Percentiles rank a stretch among this genome's conserved stretches.
phyloP scores from a whole-genome alignment of 2,797 vertebrate species.

The Galaxias olidus region DNA sequence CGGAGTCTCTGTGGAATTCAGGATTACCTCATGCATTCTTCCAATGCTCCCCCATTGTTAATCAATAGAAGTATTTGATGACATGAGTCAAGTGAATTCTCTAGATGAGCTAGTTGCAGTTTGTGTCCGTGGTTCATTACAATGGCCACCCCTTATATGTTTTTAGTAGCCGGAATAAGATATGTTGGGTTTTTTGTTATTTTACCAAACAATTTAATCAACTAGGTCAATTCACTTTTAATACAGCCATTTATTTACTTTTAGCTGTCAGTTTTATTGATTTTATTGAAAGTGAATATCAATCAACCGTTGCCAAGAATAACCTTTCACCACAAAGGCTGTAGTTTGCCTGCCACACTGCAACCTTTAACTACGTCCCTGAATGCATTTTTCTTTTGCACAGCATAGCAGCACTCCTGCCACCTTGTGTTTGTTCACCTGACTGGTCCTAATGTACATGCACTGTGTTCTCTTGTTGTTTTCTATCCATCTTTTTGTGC shows the following conservation, averaged over 20 bases:
- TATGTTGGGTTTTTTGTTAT: no score
- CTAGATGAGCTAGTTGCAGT: constrained; percentile 1
- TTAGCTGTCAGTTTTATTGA: no score
- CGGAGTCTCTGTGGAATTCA: constrained; percentile 14
- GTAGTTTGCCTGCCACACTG: constrained; percentile 65
- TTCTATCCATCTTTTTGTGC: constrained; percentile 71
- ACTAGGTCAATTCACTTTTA: no score
- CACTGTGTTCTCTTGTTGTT: constrained; percentile 82
- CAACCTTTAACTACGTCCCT: constrained; percentile 62
- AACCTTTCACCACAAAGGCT: constrained; percentile 48
- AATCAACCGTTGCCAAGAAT: constrained; percentile 39
- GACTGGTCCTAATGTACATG: constrained; percentile 86
- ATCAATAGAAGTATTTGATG: constrained; percentile 30
- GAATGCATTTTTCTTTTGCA: constrained; percentile 52
- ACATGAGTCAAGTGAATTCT: background rate
- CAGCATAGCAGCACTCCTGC: constrained; percentile 59
- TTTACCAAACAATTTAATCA: no score
- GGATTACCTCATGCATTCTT: constrained; percentile 45
- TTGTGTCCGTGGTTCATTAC: constrained; percentile 27
- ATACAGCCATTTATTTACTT: no score
- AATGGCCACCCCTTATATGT: background rate
- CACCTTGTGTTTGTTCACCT: constrained; percentile 58
- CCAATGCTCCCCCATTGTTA: constrained; percentile 31
- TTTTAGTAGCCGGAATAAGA: no score
- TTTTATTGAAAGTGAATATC: background rate